Evolutionary conservation across 2,888 invertebrate species (phyloP), one percentile per base, ranked within the genome.

Genomic region (Deilephila porcellus): DNA sequence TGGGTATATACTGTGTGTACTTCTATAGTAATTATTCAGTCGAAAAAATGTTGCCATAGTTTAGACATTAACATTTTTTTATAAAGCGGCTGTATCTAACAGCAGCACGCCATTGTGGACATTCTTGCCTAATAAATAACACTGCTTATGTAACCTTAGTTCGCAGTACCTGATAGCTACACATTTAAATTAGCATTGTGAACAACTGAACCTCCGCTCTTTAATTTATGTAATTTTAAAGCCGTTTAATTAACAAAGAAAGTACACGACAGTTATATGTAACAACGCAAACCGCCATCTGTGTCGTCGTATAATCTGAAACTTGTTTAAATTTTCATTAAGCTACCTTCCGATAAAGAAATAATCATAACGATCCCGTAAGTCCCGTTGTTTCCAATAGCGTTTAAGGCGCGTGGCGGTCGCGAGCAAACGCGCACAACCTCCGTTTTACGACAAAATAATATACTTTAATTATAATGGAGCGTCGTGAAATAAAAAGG

Each of bases 401-500:
- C 80, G 81, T 79, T 79, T 80, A 80, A 76, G 90, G 88, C 93
- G 89, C 91, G 93, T 91, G 91, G 86, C 90, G 78, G 82, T 81
- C 84, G 85, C 84, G 82, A 85, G 86, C 83, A 80, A 82, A 80
- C 83, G 83, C 83, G 80, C 84, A 76, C 80, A 78, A 77, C 83
- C 84, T 83, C 88, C 84, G 81, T 90, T 93, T 93, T 93, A 93
- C 91, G 92, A 91, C 91, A 91, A 92, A 93, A 93, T 93, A 92
- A 93, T 93, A 91, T 91, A 90, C 91, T 91, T 93, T 93, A 93
- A 93, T 94, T 93, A 92, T 92, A 93, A 91, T 91, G 92, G 88
- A 90, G 90, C 90, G 89, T 90, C 86, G 88, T 84, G 83, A 85
- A 86, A 89, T 90, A 92, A 93, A 91, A 92, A 93, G 88, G 87